Evolutionary conservation across 1,140 invertebrate species (phyloP).

Genomic region (Drosophila suzukii): DNA sequence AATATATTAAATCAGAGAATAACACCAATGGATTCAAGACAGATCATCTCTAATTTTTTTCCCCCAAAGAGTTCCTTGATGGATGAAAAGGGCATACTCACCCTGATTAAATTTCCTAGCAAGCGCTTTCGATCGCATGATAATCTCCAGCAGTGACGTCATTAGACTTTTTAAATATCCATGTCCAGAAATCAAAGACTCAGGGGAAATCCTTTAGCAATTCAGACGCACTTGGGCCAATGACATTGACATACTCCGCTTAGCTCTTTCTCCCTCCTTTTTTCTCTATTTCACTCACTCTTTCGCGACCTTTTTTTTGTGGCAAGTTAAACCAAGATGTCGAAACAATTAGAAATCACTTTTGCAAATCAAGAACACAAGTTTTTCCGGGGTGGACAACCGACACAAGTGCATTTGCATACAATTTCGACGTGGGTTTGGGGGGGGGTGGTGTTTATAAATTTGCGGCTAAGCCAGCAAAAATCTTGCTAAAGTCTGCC

Average conservation of each 20-base stretch:
- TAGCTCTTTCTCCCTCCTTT: background rate
- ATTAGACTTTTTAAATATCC: slow-evolving; percentile 52
- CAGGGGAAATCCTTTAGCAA: slow-evolving; percentile 23
- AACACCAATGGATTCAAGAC: too few species aligned
- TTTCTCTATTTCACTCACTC: background rate
- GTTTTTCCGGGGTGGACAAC: slow-evolving; percentile 44
- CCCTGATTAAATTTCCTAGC: slow-evolving; percentile 78
- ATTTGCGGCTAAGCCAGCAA: slow-evolving; percentile 31
- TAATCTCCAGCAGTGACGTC: slow-evolving; percentile 77
- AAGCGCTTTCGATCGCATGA: slow-evolving; percentile 83
- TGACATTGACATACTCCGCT: slow-evolving; percentile 70
- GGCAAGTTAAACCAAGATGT: slow-evolving; percentile 9
- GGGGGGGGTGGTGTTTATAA: slow-evolving; percentile 24
- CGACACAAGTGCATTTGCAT: slow-evolving; percentile 71
- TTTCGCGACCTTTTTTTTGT: slow-evolving; percentile 1
- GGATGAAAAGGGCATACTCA: slow-evolving; percentile 23
- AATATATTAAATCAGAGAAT: too few species aligned
- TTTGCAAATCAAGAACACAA: slow-evolving; percentile 67
- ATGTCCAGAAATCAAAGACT: slow-evolving; percentile 27
- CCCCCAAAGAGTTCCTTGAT: background rate
- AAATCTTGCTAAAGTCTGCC: slow-evolving; percentile 42
- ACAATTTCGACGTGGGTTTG: background rate
- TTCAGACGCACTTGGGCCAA: slow-evolving; percentile 51
- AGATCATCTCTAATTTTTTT: background rate
- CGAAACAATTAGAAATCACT: slow-evolving; percentile 76